These are phyloP conservation scores for Metacarcinus magister DNA, from an alignment of 2,888 invertebrate species.

Conservation along the genomic window DNA sequence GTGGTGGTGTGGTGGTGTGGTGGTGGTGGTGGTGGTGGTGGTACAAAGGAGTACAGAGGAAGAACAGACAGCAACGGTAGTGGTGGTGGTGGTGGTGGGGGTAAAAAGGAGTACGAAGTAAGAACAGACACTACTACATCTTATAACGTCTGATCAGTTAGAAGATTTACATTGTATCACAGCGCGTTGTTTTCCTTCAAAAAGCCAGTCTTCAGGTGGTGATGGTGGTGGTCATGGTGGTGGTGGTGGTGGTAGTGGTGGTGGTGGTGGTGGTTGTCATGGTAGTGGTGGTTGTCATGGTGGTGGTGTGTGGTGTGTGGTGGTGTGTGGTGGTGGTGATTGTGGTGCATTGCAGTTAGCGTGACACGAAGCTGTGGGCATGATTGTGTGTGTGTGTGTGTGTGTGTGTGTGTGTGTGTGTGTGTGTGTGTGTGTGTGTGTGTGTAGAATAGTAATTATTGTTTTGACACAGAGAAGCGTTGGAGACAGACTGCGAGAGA, in stretches of 20 bases:
- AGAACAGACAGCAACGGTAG: not conserved
- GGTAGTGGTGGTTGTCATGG: not conserved
- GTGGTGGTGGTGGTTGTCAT: not conserved
- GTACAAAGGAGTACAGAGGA: no score
- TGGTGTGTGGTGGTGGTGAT: constrained; percentile 27
- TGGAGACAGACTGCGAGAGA: not conserved
- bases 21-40: constrained; percentile 53
- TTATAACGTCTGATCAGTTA: no score
- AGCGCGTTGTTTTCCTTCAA: no score
- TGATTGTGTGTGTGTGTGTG: not conserved
- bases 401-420: constrained; percentile 27
- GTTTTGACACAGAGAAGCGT: not conserved
- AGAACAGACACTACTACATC: no score
- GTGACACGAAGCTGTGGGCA: not conserved
- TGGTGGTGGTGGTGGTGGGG: not conserved
- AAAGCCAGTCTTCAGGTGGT: no score
- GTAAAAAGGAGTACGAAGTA: not conserved
- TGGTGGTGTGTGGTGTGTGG: not conserved
- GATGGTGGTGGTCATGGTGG: constrained; percentile 21
- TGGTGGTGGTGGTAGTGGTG: constrained; percentile 10
- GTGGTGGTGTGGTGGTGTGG: no score
- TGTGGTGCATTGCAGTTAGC: constrained; percentile 23
- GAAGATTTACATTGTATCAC: no score
- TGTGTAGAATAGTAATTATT: not conserved
- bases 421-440: not conserved